Conservation (phyloP, 1,140 invertebrate genomes). For the Lordiphosa mommai region DNA sequence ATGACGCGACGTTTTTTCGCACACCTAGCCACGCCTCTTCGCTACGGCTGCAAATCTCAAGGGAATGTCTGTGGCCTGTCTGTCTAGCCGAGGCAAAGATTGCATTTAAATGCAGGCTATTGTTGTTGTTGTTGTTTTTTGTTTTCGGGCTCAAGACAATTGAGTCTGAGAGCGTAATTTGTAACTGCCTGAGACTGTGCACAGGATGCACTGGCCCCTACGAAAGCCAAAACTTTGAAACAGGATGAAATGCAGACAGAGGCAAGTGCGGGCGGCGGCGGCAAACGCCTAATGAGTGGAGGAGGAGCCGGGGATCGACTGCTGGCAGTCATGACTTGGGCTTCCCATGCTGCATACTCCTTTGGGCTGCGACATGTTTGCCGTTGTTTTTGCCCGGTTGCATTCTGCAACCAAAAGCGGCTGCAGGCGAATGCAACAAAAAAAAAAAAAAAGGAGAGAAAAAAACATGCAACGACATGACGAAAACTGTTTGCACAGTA, state of each 20-base stretch:
- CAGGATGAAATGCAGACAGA: conserved; percentile 51
- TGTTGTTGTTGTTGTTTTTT: conserved; percentile 52
- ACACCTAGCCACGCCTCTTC: conserved; percentile 44
- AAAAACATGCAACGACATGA: conserved; percentile 42
- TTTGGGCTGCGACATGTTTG: conserved; percentile 51
- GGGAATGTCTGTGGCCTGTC: conserved; percentile 49
- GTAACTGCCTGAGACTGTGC: conserved; percentile 68
- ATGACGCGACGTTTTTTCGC: conserved; percentile 62
- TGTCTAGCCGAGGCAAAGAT: conserved; percentile 68
- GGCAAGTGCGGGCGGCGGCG: conserved; percentile 43
- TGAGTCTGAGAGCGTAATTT: conserved; percentile 75
- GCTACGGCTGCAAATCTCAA: conserved; percentile 4
- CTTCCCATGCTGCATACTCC: conserved; percentile 16
- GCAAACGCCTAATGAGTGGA: conserved; percentile 61
- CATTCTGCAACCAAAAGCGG: conserved; percentile 60
- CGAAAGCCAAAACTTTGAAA: conserved; percentile 18
- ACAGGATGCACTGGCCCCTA: conserved; percentile 48
- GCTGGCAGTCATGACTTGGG: conserved; percentile 41
- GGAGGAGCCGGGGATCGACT: conserved; percentile 12
- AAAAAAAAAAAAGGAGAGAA: conserved; percentile 24
- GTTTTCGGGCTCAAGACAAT: conserved; percentile 64
- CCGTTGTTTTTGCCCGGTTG: conserved; percentile 61
- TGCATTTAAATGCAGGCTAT: conserved; percentile 70
- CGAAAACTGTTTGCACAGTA: conserved; percentile 67
- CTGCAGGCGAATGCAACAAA: conserved; percentile 70